A percentile compares a stretch with the other conserved stretches of the same genome.
Evolutionary conservation across 2,113 vertebrate species (phyloP).

Genomic region (Naja naja): DNA sequence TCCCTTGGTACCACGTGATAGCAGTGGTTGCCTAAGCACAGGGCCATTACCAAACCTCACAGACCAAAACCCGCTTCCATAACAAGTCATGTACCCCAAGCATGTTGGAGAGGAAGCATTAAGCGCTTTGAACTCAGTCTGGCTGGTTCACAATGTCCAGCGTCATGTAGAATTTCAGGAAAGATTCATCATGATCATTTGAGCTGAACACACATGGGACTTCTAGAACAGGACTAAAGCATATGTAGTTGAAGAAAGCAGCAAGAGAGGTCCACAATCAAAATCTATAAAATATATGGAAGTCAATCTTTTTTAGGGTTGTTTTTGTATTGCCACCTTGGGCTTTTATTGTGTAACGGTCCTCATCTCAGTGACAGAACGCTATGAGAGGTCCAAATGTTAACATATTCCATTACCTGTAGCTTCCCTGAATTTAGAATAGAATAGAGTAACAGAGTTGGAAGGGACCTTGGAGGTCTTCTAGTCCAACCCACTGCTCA

Average conservation of each 20-base stretch:
- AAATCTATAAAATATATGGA: not conserved
- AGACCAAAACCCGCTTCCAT: not conserved
- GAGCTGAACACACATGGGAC: not conserved
- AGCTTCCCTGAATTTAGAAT: not conserved
- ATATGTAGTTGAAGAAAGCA: not conserved
- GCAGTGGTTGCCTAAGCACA: not conserved
- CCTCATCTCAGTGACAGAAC: not conserved
- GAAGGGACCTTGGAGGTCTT: no score
- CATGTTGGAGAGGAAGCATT: not conserved
- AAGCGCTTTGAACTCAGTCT: not conserved
- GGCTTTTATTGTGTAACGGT: not conserved
- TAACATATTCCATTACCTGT: not conserved
- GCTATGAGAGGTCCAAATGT: not conserved
- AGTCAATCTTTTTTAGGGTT: not conserved
- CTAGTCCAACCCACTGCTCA: no score
- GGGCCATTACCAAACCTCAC: not conserved
- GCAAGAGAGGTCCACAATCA: not conserved
- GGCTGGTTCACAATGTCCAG: not conserved
- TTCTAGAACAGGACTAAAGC: not conserved
- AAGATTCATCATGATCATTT: not conserved
- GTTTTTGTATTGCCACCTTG: not conserved
- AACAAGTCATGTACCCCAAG: not conserved
- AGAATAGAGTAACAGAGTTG: no score
- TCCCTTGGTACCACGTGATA: not conserved
- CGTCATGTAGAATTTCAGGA: not conserved